Percentiles rank a stretch among this genome's conserved stretches.
Evolutionary conservation across 2,797 vertebrate genomes (phyloP).

Genomic region (Cossypha niveicapilla): DNA sequence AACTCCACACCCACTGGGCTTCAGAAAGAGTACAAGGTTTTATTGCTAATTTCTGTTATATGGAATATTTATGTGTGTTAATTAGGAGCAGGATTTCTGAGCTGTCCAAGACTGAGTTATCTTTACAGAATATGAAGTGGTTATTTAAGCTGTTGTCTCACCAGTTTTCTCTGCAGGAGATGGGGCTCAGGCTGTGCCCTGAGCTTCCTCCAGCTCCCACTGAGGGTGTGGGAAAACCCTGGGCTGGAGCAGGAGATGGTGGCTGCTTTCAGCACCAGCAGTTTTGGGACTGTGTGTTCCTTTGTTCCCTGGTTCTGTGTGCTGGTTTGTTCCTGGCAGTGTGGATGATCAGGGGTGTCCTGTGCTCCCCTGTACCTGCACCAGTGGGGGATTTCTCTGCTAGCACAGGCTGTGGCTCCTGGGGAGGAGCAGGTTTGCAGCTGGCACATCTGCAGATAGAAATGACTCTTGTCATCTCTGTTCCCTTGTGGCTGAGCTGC

Average conservation of each 20-base stretch:
- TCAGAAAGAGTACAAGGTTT: not conserved
- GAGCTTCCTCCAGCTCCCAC: not conserved
- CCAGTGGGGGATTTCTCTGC: not conserved
- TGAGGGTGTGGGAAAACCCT: fast-evolving
- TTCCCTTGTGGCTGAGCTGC: not conserved
- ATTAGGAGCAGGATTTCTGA: not conserved
- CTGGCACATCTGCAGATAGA: not conserved
- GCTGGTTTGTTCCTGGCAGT: not conserved
- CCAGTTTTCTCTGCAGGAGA: not conserved
- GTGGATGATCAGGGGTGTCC: not conserved
- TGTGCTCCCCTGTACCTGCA: not conserved
- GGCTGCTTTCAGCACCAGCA: not conserved
- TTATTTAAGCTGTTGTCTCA: not conserved
- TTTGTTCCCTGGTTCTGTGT: not conserved
- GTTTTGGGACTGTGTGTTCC: fast-evolving
- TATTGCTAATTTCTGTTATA: not conserved
- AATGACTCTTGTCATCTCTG: not conserved
- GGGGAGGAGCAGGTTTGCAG: not conserved
- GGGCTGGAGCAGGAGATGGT: not conserved
- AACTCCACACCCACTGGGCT: not conserved
- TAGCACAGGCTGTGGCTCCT: fast-evolving
- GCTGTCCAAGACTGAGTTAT: not conserved
- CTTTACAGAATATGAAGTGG: not conserved
- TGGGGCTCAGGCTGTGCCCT: not conserved
- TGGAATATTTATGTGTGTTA: not conserved